Conservation (phyloP, 2,113 vertebrate genomes). For the Actenoides hombroni region DNA sequence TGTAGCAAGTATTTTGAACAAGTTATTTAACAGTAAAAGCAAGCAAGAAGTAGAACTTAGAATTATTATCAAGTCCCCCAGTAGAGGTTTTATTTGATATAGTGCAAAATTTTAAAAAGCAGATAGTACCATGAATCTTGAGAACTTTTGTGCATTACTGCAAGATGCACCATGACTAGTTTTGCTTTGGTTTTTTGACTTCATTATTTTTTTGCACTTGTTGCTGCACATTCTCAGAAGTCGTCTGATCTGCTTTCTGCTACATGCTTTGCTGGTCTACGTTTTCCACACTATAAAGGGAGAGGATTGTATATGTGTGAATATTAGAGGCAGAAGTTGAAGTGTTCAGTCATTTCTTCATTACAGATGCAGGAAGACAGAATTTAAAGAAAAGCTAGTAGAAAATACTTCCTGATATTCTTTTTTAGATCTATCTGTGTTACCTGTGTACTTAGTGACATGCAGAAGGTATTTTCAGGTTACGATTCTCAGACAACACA, state of each 20-base stretch:
- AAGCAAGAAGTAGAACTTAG: not conserved
- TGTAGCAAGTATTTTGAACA: not conserved
- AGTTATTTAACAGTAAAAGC: not conserved
- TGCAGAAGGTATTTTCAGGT: not conserved
- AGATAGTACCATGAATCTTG: accelerated
- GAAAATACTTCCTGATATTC: not conserved
- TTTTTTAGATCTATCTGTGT: not conserved
- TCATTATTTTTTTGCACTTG: not conserved
- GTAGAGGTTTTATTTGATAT: not conserved
- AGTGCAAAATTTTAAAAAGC: not conserved
- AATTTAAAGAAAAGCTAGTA: not conserved
- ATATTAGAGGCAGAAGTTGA: not conserved
- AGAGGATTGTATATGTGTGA: not conserved
- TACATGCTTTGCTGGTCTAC: not conserved
- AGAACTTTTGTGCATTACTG: not conserved
- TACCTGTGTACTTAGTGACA: not conserved
- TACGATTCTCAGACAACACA: not conserved
- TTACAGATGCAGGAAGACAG: not conserved
- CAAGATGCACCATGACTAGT: not conserved
- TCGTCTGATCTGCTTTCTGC: not conserved
- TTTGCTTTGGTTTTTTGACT: not conserved
- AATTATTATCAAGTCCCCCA: not conserved
- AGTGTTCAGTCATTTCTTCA: not conserved
- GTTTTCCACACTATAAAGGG: not conserved
- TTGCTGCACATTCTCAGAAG: not conserved